phyloP scores from a whole-genome alignment of 2,888 invertebrate species.

The Suillia variegata region DNA sequence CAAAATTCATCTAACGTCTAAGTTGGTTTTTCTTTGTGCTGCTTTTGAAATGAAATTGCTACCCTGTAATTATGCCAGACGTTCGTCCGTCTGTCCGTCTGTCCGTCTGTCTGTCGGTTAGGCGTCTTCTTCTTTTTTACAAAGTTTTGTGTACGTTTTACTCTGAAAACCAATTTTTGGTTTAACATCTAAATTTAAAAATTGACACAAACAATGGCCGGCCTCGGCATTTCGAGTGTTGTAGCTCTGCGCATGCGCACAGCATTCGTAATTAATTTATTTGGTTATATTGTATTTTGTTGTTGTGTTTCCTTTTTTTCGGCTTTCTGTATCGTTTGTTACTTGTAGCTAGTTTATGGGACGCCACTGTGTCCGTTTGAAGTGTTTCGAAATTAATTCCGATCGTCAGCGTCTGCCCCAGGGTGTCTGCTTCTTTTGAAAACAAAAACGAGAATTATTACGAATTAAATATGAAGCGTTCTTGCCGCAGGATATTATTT shows the following conservation, averaged over 20 bases:
- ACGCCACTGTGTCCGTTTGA: slow-evolving; percentile 39
- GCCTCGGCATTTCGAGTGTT: slow-evolving; percentile 14
- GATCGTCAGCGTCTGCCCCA: slow-evolving; percentile 45
- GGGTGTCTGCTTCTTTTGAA: slow-evolving; percentile 30
- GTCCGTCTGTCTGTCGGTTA: no score
- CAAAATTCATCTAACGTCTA: slow-evolving; percentile 50
- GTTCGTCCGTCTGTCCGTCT: no score
- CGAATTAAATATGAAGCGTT: neutral
- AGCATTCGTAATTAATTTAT: slow-evolving; percentile 51
- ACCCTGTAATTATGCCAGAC: slow-evolving; percentile 2
- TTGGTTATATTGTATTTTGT: slow-evolving; percentile 16
- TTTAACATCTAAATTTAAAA: slow-evolving; percentile 52
- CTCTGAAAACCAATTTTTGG: slow-evolving; percentile 17
- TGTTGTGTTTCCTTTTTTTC: neutral
- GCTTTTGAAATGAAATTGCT: neutral
- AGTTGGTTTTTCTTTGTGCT: slow-evolving; percentile 33
- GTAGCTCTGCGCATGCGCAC: slow-evolving; percentile 27
- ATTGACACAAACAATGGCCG: slow-evolving; percentile 48
- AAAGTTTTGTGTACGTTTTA: slow-evolving; percentile 6
- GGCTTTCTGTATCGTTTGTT: no score
- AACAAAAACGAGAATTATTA: no score
- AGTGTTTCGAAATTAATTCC: slow-evolving; percentile 55
- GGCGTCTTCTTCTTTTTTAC: slow-evolving; percentile 20
- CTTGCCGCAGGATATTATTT: no score
- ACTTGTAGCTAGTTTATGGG: slow-evolving; percentile 13